Percentiles rank a stretch among this genome's conserved stretches.
Evolutionary conservation across 1,140 invertebrate genomes (phyloP).

Genomic region (Dreissena polymorpha): DNA sequence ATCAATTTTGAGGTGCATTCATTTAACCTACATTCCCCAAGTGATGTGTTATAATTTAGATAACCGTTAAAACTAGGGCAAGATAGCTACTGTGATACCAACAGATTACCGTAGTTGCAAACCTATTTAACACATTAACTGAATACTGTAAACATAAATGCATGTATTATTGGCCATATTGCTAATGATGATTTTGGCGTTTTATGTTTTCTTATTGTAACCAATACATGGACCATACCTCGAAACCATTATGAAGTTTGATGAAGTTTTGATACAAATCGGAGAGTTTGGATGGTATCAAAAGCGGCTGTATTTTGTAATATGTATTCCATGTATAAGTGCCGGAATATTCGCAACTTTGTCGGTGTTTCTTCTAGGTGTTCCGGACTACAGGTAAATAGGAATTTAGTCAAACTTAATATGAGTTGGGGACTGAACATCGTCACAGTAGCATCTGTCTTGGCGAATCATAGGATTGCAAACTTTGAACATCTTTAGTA

Average conservation of each 20-base stretch:
- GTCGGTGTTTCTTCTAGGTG: constrained; percentile 76
- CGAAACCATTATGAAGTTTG: constrained; percentile 86
- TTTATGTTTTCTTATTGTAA: background rate
- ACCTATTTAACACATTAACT: background rate
- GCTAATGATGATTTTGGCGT: background rate
- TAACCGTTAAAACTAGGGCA: background rate
- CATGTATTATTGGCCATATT: background rate
- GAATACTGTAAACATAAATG: background rate
- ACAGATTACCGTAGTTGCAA: no score
- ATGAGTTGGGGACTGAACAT: background rate
- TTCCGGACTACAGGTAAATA: constrained; percentile 58
- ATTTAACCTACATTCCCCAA: no score
- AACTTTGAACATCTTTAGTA: no score
- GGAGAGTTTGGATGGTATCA: constrained; percentile 95
- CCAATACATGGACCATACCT: background rate
- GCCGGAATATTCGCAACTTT: constrained; percentile 86
- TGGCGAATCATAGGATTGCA: no score
- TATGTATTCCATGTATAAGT: constrained; percentile 88
- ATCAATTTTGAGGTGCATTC: no score
- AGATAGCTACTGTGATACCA: no score
- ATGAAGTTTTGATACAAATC: constrained; percentile 90
- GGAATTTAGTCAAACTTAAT: background rate
- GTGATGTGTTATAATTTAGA: no score
- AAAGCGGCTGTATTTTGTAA: constrained; percentile 89
- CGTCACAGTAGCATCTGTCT: background rate